Base-by-base conservation (phyloP, 2,888 invertebrate genomes). In the Lymantria dispar region DNA sequence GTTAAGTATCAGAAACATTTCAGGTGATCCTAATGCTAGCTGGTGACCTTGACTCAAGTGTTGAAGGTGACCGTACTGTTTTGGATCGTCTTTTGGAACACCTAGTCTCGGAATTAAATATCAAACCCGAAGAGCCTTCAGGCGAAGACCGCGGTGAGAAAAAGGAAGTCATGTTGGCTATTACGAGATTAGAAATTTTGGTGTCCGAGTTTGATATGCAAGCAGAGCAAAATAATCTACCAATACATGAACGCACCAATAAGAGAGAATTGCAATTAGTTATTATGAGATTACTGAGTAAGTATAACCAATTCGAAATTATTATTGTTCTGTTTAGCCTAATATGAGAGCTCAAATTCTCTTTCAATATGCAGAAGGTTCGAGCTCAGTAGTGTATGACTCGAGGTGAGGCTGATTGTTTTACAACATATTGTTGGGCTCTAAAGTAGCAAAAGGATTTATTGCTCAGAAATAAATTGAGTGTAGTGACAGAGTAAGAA, bases 21-120 rank as follows among this genome's bases (percentile, higher is more conserved):
- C 53, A 95, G 95, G 96, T 97, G 15, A 93, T 98, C 3, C 92
- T 98, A 9, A 97, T 98, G 95, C 87, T 98, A 47, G 97, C 97
- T 0, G 95, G 96, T 8, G 98, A 98, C 81, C 92, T 98, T 29
- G 98, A 98, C 81, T 95, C 96, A 0, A 95, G 95, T 68, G 95
- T 96, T 33, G 97, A 96, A 73, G 92, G 93, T 41, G 97, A 98
- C 79, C 94, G 95, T 66, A 92, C 93, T 0, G 95, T 96, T 31
- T 89, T 98, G 13, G 96, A 96, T 64, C 93, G 94, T 0, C 87
- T 98, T 5, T 92, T 98, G 0, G 92, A 93, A 12, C 93, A 95
- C 0, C 87, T 98, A 1, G 94, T 97, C 0, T 92, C 93, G 0
- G 95, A 96, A 72, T 83, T 96, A 39, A 94, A 95, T 69, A 95